Base-by-base conservation (phyloP, 1,140 invertebrate genomes). In the Hylaeus volcanicus region DNA sequence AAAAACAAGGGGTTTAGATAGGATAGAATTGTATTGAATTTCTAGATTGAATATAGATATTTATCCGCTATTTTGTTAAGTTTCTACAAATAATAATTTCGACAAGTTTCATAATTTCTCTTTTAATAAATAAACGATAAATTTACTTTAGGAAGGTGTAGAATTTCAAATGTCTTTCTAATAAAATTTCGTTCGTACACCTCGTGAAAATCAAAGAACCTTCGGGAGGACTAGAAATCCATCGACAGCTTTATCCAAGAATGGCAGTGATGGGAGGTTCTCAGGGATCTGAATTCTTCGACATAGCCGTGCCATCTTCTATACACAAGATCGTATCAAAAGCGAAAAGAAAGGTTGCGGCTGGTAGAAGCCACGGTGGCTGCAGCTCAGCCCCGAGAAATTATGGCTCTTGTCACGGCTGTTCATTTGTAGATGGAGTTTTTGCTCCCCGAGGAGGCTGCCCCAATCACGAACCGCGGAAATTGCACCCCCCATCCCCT, bases 391-490 rank as follows among this genome's bases (percentile, higher is more conserved):
- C 90, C 87, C 91, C 92, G 92, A 95, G 94, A 94, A 95, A 95
- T 95, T 95, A 95, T 95, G 94, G 94, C 95, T 94, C 95, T 95
- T 95, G 95, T 95, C 95, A 95, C 95, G 95, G 94, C 93, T 95
- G 95, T 95, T 95, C 95, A 95, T 95, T 95, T 95, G 95, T 95
- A 95, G 95, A 95, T 95, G 95, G 95, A 95, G 95, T 95, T 95
- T 95, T 95, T 94, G 94, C 94, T 94, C 95, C 95, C 95, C 88
- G 89, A 95, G 94, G 95, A 94, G 94, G 93, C 94, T 94, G 93
- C 94, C 94, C 95, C 95, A 95, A 95, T 95, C 95, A 95, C 94
- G 94, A 95, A 94, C 94, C 94, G 94, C 95, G 95, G 95, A 95
- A 95, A 95, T 95, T 95, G 95, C 95, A 93, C 89, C 88, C 90